phyloP scores from a whole-genome alignment of 2,888 invertebrate genomes.

The Eupithecia subfuscata region DNA sequence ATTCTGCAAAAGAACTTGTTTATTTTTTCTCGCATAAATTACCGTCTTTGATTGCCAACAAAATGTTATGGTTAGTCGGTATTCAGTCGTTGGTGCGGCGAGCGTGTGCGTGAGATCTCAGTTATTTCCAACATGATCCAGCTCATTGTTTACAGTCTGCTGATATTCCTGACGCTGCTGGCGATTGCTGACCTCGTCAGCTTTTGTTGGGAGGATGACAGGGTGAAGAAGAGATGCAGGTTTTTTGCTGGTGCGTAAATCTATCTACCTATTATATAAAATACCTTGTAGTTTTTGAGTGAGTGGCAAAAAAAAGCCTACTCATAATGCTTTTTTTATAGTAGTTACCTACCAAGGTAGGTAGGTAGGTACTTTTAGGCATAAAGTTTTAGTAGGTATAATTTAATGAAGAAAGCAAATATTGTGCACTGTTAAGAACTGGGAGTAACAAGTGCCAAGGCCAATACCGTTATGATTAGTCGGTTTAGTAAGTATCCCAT shows the following conservation, averaged over 20 bases:
- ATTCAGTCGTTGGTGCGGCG: slow-evolving; percentile 31
- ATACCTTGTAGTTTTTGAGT: neutral
- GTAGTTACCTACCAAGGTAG: neutral
- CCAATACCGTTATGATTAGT: neutral
- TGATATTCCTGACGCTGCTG: slow-evolving; percentile 56
- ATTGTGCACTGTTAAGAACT: neutral
- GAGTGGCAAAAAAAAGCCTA: neutral
- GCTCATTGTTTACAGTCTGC: slow-evolving; percentile 55
- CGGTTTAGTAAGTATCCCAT: neutral
- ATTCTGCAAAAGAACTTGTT: slow-evolving; percentile 10
- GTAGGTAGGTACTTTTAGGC: neutral
- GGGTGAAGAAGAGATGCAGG: slow-evolving; percentile 44
- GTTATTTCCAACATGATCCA: slow-evolving; percentile 54
- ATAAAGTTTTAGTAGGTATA: neutral
- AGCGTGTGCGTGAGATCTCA: slow-evolving; percentile 34
- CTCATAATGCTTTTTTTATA: neutral
- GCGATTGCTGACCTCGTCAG: slow-evolving; percentile 59
- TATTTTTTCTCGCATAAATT: slow-evolving; percentile 22
- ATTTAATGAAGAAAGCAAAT: neutral
- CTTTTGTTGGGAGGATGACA: slow-evolving; percentile 50
- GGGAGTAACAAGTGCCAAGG: neutral
- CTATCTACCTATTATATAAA: neutral
- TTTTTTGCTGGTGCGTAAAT: slow-evolving; percentile 53
- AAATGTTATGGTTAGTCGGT: slow-evolving; percentile 43
- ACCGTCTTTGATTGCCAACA: slow-evolving; percentile 22